Evolutionary conservation across 2,888 invertebrate genomes (phyloP).

Genomic region (Callinectes sapidus): DNA sequence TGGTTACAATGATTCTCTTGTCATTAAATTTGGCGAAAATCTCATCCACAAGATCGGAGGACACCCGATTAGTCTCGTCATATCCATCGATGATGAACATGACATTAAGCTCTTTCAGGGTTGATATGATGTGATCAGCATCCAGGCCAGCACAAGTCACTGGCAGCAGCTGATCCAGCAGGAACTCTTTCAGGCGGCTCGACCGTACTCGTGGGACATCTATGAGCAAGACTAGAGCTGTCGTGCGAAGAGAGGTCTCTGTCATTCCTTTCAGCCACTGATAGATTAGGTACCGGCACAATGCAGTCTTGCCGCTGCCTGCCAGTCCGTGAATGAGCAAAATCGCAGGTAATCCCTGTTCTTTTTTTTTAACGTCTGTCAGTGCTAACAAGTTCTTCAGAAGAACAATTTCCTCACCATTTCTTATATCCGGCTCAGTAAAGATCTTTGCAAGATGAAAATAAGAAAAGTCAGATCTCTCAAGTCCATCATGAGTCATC

Average conservation of each 20-base stretch:
- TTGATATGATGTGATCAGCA: constrained; percentile 46
- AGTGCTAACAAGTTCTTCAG: constrained; percentile 27
- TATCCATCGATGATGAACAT: constrained; percentile 56
- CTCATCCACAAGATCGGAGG: constrained; percentile 53
- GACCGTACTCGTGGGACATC: constrained; percentile 44
- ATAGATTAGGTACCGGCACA: constrained; percentile 49
- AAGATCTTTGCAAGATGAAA: constrained; percentile 44
- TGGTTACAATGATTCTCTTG: constrained; percentile 51
- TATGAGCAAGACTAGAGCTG: constrained; percentile 50
- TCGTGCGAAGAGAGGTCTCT: not conserved
- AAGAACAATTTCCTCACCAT: constrained; percentile 22
- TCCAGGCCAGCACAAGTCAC: constrained; percentile 35
- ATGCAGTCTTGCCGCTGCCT: constrained; percentile 54
- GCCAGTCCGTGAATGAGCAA: constrained; percentile 51
- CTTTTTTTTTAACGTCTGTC: not conserved
- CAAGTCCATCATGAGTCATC: not conserved
- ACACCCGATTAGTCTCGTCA: constrained; percentile 43
- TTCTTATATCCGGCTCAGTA: constrained; percentile 38
- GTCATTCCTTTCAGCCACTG: constrained; percentile 45
- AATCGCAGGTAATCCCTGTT: not conserved
- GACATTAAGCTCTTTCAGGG: constrained; percentile 51
- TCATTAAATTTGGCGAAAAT: constrained; percentile 58
- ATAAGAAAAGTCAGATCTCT: not conserved
- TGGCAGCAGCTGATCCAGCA: constrained; percentile 50
- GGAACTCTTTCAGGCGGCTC: constrained; percentile 45